Evolutionary conservation across 2,113 vertebrate genomes (phyloP), one percentile per base, ranked within the genome.

Genomic region (Petrocephalus microphthalmus): DNA sequence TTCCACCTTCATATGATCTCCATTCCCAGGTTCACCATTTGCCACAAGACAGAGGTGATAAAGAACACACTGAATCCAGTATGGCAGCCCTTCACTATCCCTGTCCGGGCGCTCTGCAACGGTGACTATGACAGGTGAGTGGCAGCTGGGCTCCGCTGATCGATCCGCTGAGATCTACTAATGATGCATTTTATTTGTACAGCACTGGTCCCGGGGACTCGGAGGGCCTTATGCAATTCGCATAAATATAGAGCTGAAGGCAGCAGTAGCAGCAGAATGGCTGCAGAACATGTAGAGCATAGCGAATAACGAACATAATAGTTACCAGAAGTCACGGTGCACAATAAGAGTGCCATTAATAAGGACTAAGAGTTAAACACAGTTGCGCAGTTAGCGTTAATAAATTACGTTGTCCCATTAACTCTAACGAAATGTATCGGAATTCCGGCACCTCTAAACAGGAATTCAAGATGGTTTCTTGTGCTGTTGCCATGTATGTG

Each of bases 1-100:
- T 42, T 25, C 2, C 10, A 8, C 3, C 37, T 7, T 11, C n/a
- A 4, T 49, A 20, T 47, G 11, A 87, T 88, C 74, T 87, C 84
- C 83, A 87, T 49, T 89, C 89, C 37, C 92, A 96, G 95, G 91
- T 96, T 96, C 91, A 96, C 95, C 90, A 96, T 96, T 93, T 95
- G 95, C 93, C 95, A 96, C 87, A 96, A 95, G 92, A 96, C 95
- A 1, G 95, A 96, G 88, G 95, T 96, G 93, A 93, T 95, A 89
- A 96, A 96, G 93, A 99, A 99, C 93, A 99, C 98, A 0, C 94
- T 99, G 93, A 99, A 99, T 91, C 98, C 98, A 0, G 98, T 97
- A 85, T 99, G 98, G 98, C 98, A 99, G 94, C 56, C 94, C 47
- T 99, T 99, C 96, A 98, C 97, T 93, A 99, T 99, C 90, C 98